These are phyloP conservation scores for Ladona fulva DNA, from an alignment of 1,140 invertebrate species.

Conservation along the genomic window DNA sequence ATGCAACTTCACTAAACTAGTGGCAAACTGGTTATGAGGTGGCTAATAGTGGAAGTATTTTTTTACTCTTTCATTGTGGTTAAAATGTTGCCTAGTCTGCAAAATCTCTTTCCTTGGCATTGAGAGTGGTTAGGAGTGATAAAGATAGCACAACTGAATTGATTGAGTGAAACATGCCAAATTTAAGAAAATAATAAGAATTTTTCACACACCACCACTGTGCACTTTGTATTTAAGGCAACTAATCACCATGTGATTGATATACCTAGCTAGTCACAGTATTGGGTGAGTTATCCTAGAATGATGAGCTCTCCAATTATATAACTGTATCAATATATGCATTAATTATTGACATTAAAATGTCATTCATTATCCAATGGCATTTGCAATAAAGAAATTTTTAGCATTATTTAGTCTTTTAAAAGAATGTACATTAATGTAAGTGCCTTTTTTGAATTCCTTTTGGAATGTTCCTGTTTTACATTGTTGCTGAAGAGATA, in stretches of 20 bases:
- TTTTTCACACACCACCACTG: not conserved
- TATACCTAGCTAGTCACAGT: slow-evolving; percentile 9
- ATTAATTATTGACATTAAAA: not conserved
- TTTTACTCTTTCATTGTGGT: not conserved
- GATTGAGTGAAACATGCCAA: no score
- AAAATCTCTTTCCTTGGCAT: not conserved
- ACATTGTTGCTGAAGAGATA: not conserved
- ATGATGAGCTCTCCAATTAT: slow-evolving; percentile 6
- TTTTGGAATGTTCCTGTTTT: not conserved
- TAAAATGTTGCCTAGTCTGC: not conserved
- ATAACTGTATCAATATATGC: not conserved
- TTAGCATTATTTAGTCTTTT: slow-evolving; percentile 10
- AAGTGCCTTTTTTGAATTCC: not conserved
- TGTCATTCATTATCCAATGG: not conserved
- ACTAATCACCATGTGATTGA: slow-evolving; percentile 9
- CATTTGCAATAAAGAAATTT: slow-evolving; percentile 3
- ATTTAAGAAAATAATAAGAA: not conserved
- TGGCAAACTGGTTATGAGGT: not conserved
- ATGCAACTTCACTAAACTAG: not conserved
- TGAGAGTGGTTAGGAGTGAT: not conserved
- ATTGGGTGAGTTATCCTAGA: not conserved
- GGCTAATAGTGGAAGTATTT: not conserved
- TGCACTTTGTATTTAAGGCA: slow-evolving; percentile 9
- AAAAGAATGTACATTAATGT: slow-evolving; percentile 6
- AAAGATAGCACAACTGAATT: no score